Conservation (phyloP, 2,797 vertebrate genomes). For the Schizopygopsis malacanthus region DNA sequence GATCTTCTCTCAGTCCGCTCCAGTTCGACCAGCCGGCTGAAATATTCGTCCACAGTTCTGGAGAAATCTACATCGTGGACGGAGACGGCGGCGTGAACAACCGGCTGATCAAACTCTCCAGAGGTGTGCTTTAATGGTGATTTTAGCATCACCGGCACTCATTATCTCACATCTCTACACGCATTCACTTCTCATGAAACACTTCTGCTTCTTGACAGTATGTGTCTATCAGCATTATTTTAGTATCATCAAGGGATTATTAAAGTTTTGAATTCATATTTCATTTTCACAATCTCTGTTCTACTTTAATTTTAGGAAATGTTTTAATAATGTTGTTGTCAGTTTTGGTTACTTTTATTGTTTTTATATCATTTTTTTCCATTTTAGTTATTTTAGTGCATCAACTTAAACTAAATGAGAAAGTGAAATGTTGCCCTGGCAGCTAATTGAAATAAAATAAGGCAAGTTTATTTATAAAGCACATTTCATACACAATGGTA, state of each 20-base stretch:
- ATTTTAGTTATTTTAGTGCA: no score
- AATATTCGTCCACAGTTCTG: slow-evolving; percentile 85
- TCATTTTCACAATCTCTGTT: neutral
- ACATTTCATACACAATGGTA: no score
- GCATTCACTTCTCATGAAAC: neutral
- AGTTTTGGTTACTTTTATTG: no score
- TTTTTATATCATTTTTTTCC: no score
- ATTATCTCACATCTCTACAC: no score
- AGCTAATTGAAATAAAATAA: no score
- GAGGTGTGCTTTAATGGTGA: slow-evolving; percentile 67
- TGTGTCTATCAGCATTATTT: neutral
- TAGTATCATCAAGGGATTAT: no score
- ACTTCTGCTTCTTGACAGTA: neutral
- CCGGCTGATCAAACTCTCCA: slow-evolving; percentile 90
- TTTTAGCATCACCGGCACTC: neutral
- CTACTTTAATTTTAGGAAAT: neutral
- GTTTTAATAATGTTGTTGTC: no score
- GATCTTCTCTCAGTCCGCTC: slow-evolving; percentile 84
- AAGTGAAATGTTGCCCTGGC: no score
- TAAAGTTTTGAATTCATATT: no score
- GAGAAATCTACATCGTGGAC: slow-evolving; percentile 93
- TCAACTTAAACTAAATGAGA: no score
- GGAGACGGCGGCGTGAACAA: slow-evolving; percentile 97
- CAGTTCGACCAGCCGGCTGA: slow-evolving; percentile 96
- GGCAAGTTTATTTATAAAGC: no score